These are phyloP conservation scores for Plagiodera versicolora DNA, from an alignment of 2,888 invertebrate species.

Conservation along the genomic window DNA sequence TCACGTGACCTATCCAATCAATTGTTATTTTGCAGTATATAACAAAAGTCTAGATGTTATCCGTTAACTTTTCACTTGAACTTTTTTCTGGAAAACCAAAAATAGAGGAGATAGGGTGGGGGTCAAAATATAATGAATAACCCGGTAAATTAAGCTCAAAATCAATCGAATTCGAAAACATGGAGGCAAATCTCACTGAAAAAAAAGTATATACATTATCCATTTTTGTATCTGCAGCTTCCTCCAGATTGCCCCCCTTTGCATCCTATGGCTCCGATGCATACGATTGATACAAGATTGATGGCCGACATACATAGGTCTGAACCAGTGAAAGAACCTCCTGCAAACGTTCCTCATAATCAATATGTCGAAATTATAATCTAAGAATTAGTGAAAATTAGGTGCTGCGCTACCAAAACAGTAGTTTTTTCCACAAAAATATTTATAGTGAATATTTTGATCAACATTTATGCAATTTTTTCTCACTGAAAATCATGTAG, in stretches of 20 bases:
- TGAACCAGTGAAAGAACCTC: constrained; percentile 47
- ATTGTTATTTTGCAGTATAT: too few species aligned
- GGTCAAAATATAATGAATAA: too few species aligned
- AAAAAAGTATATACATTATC: too few species aligned
- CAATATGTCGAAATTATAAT: constrained; percentile 53
- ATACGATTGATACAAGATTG: constrained; percentile 49
- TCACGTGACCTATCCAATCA: too few species aligned
- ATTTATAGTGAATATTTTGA: constrained; percentile 11
- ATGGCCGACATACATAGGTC: constrained; percentile 45
- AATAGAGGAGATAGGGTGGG: too few species aligned
- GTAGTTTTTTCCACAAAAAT: constrained; percentile 3
- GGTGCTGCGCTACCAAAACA: constrained; percentile 8
- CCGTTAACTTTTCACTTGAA: too few species aligned
- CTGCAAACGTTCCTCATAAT: constrained; percentile 47
- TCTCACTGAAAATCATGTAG: constrained; percentile 26
- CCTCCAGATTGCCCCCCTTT: constrained; percentile 50
- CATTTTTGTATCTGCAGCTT: constrained; percentile 42
- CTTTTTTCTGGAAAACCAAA: too few species aligned
- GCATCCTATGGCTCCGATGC: constrained; percentile 47
- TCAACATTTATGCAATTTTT: constrained; percentile 30
- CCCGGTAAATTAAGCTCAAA: too few species aligned
- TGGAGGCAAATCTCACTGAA: too few species aligned
- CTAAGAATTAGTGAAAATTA: constrained; percentile 31
- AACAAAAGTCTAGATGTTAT: too few species aligned
- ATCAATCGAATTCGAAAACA: too few species aligned